A percentile compares a stretch with the other conserved stretches of the same genome.
These are phyloP conservation scores for Cygnus atratus DNA, from an alignment of 2,113 vertebrate genomes.

Conservation along the genomic window DNA sequence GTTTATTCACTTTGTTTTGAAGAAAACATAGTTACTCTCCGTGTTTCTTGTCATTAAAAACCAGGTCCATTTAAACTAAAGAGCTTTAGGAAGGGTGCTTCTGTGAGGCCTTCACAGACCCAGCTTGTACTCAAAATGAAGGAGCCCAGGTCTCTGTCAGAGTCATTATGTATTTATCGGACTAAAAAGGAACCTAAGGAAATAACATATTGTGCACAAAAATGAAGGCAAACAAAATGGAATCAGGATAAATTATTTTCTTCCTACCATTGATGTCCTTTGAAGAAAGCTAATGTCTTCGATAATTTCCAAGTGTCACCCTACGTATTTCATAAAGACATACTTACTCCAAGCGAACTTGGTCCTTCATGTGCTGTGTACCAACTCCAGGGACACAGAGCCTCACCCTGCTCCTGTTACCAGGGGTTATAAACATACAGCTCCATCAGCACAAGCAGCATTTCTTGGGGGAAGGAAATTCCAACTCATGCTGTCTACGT, in stretches of 20 bases:
- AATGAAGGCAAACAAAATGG: background rate
- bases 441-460: background rate
- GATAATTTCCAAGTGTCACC: background rate
- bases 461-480: background rate
- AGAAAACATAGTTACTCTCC: background rate
- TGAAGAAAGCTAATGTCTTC: background rate
- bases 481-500: background rate
- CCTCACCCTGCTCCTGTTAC: background rate
- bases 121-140: background rate
- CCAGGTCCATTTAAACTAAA: background rate
- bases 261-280: background rate
- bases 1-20: background rate
- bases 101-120: background rate
- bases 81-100: background rate
- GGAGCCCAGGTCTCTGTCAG: background rate
- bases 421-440: background rate
- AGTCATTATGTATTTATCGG: background rate
- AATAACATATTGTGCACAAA: background rate
- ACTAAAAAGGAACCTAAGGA: background rate
- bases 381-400: background rate
- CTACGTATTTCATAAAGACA: background rate
- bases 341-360: background rate
- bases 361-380: background rate
- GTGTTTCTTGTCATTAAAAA: background rate
- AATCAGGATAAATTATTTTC: background rate